Conservation (phyloP, 1,140 invertebrate species). For the Neodiprion virginianus region DNA sequence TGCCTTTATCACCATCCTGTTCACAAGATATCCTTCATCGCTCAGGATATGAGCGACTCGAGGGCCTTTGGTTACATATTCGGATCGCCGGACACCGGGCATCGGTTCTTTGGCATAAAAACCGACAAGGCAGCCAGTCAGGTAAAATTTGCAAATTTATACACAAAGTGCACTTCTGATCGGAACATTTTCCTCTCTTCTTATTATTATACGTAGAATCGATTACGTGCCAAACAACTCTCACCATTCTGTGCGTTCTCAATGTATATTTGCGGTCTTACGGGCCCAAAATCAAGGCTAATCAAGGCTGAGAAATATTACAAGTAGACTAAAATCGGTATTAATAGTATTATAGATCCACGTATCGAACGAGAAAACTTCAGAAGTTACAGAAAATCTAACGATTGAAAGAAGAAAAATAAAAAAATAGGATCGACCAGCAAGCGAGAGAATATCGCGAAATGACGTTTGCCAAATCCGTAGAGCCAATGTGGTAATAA, state of each 20-base stretch:
- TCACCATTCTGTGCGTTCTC: too few relatives aligned
- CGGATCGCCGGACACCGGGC: constrained; percentile 93
- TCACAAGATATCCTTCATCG: constrained; percentile 98
- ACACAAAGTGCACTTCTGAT: background rate
- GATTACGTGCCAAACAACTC: too few relatives aligned
- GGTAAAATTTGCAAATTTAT: constrained; percentile 60
- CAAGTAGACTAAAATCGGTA: too few relatives aligned
- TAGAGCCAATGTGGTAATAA: constrained; percentile 45
- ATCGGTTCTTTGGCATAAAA: constrained; percentile 98
- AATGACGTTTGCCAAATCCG: constrained; percentile 54
- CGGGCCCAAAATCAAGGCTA: too few relatives aligned
- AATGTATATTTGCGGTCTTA: too few relatives aligned
- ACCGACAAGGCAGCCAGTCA: constrained; percentile 97
- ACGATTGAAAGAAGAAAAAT: background rate
- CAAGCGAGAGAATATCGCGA: constrained; percentile 27
- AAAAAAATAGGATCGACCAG: background rate
- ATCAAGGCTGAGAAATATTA: too few relatives aligned
- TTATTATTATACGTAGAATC: too few relatives aligned
- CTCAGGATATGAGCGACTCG: constrained; percentile 95
- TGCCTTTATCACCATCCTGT: constrained; percentile 96
- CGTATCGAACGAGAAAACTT: background rate
- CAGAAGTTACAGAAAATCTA: background rate
- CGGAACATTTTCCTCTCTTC: background rate
- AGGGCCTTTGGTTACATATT: constrained; percentile 98
- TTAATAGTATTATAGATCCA: too few relatives aligned